phyloP scores from a whole-genome alignment of 2,797 vertebrate species.

The Sylvia borin region DNA sequence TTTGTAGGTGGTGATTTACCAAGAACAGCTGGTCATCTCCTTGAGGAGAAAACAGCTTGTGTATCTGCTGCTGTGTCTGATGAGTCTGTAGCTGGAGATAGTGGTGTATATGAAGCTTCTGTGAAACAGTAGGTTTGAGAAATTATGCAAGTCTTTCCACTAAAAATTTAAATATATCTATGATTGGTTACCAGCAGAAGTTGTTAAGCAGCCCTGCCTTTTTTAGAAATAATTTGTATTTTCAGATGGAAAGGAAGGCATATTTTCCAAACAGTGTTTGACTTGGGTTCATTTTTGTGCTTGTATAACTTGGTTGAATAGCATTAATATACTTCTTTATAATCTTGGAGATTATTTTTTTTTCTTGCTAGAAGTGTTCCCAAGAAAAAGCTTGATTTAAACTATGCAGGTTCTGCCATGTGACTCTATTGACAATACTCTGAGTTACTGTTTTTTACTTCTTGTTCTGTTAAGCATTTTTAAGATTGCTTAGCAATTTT shows the following conservation, averaged over 20 bases:
- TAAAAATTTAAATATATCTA: not conserved
- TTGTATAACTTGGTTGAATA: not conserved
- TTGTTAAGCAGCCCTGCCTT: not conserved
- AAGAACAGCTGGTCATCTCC: constrained; percentile 54
- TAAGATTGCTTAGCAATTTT: not conserved
- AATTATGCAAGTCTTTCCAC: not conserved
- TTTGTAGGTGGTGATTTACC: constrained; percentile 70
- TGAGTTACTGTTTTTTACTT: not conserved
- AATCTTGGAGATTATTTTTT: fast-evolving
- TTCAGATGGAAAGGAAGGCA: not conserved
- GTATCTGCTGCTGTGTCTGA: constrained; percentile 85
- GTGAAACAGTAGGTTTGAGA: constrained; percentile 78
- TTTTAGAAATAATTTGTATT: not conserved
- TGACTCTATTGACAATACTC: not conserved
- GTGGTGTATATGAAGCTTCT: constrained; percentile 84
- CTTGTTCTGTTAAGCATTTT: not conserved
- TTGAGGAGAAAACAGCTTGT: constrained; percentile 75
- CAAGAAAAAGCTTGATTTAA: not conserved
- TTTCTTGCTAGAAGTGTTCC: not conserved
- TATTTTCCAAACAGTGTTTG: not conserved
- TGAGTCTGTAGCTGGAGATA: constrained; percentile 85
- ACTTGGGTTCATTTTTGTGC: not conserved
- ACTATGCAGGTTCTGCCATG: not conserved
- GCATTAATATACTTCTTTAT: not conserved
- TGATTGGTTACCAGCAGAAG: not conserved